These are phyloP conservation scores for Monomorium pharaonis DNA, from an alignment of 1,140 invertebrate species.

Conservation along the genomic window DNA sequence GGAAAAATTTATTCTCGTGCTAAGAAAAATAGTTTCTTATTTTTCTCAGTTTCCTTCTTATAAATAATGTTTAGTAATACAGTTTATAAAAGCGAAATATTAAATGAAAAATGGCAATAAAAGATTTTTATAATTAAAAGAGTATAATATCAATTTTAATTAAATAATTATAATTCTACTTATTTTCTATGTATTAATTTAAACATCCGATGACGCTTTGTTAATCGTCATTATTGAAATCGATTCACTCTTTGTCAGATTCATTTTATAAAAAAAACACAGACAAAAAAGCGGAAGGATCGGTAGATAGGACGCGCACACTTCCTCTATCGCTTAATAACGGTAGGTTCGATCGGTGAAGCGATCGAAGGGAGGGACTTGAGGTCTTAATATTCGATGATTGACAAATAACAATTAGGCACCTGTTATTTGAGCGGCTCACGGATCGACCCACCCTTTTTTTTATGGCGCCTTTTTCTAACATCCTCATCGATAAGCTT, in stretches of 20 bases:
- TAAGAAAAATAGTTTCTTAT: no score
- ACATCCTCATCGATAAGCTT: slow-evolving; percentile 39
- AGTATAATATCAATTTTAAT: background rate
- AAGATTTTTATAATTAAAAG: no score
- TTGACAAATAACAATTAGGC: slow-evolving; percentile 70
- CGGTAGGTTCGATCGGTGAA: background rate
- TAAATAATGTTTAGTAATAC: no score
- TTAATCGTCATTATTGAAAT: background rate
- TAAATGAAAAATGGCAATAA: background rate
- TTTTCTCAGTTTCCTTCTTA: no score
- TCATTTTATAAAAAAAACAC: background rate
- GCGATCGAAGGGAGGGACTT: slow-evolving; percentile 16
- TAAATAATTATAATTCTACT: background rate
- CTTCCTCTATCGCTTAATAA: slow-evolving; percentile 59
- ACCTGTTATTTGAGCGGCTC: slow-evolving; percentile 67
- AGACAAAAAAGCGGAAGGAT: slow-evolving; percentile 34
- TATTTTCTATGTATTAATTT: background rate
- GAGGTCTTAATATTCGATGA: slow-evolving; percentile 61
- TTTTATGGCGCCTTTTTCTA: slow-evolving; percentile 22
- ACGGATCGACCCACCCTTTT: slow-evolving; percentile 43
- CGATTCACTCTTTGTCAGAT: no score
- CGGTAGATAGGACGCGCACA: slow-evolving; percentile 11
- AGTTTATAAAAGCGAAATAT: background rate
- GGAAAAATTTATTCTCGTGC: no score
- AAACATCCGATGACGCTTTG: background rate